Evolutionary conservation across 2,113 vertebrate genomes (phyloP), one percentile per base, ranked within the genome.

Genomic region (Octodon degus): DNA sequence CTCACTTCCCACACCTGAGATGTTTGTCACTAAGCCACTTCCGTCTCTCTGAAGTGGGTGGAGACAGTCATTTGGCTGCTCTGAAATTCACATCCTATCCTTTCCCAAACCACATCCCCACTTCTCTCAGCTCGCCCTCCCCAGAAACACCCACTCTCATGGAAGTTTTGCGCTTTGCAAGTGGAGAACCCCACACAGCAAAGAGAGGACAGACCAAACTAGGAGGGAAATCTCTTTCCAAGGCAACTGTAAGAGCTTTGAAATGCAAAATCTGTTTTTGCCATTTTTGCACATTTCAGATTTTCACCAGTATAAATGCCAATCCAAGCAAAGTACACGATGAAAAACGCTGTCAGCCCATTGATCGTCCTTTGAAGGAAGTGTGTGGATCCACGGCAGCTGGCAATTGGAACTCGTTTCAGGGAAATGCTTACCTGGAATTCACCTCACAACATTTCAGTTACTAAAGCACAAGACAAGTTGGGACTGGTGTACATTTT

Each of bases 1-100:
- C 84, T 93, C 43, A 40, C 88, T 92, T 92, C 94, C 88, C 86
- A 94, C 96, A 95, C 93, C 94, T 96, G 96, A 95, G 86, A 92
- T 88, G 87, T 74, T 96, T 96, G 93, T 93, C 80, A 72, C n/a
- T 11, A 34, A 93, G 80, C 67, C 82, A 86, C 89, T 96, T 96
- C 85, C 96, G 93, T 94, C 89, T 89, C 91, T 91, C 47, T 93
- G 86, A 93, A 96, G 86, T 92, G 85, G 92, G 82, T 92, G 92
- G 43, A 85, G 93, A 95, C 25, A 90, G 65, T 94, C 94, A 85
- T 88, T 95, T 96, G 43, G 67, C 88, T 91, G 58, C 65, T 94
- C 82, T 83, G 90, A 96, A 96, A 96, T 77, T 90, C 79, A 90
- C n/a, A 87, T 90, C 70, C 81, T 86, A 81, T 94, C 96, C 87